Percentiles rank a stretch among this genome's conserved stretches.
Evolutionary conservation across 2,113 vertebrate species (phyloP).

Genomic region (Chascanopsetta lugubris): DNA sequence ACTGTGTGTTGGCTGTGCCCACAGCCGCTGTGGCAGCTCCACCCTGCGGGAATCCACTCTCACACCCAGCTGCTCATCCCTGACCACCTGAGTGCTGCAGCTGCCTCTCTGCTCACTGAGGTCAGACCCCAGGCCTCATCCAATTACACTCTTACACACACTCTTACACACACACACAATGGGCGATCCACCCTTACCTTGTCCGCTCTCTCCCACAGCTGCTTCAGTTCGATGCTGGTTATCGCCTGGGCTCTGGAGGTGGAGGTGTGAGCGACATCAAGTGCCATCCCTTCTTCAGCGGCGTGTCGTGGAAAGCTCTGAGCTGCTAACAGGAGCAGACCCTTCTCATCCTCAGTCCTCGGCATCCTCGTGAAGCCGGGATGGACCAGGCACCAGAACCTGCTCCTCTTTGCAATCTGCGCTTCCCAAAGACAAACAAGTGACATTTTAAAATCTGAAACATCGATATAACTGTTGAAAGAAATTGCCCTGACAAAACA

Average conservation of each 20-base stretch:
- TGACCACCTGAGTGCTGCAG: constrained; percentile 86
- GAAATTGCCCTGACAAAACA: neutral
- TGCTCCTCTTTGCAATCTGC: constrained; percentile 23
- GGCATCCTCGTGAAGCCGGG: constrained; percentile 17
- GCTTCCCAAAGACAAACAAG: constrained; percentile 57
- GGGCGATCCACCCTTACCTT: neutral
- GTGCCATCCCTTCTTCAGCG: constrained; percentile 92
- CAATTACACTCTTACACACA: neutral
- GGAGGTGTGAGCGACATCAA: constrained; percentile 89
- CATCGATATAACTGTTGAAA: neutral
- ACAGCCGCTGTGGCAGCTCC: constrained; percentile 90
- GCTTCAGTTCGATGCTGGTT: constrained; percentile 88
- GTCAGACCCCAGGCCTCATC: constrained; percentile 73
- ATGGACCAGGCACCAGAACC: constrained; percentile 4
- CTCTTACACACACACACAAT: neutral
- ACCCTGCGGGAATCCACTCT: constrained; percentile 90
- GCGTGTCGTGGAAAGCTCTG: constrained; percentile 87
- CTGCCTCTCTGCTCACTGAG: constrained; percentile 89
- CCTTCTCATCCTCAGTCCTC: neutral
- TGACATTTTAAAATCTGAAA: constrained; percentile 33
- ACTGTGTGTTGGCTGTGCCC: constrained; percentile 29
- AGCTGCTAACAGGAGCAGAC: constrained; percentile 72
- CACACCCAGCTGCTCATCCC: constrained; percentile 92
- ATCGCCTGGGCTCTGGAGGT: constrained; percentile 86
- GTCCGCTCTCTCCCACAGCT: constrained; percentile 76